These are phyloP conservation scores for Limosa lapponica DNA, from an alignment of 2,797 vertebrate species.

Conservation along the genomic window DNA sequence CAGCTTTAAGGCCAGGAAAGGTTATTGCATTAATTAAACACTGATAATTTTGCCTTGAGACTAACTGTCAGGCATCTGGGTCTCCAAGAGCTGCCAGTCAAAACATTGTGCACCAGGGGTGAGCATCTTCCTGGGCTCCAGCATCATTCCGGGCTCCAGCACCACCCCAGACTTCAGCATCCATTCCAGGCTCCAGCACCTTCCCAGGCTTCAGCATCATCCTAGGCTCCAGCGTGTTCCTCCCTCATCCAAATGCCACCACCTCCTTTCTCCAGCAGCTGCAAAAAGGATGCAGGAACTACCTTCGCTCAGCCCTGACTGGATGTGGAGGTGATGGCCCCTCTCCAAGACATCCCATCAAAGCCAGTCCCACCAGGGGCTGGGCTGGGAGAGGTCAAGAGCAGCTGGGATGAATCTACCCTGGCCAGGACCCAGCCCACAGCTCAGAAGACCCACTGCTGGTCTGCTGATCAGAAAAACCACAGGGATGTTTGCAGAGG, in stretches of 20 bases:
- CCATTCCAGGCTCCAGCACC: accelerated
- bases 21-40: background rate
- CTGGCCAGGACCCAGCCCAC: background rate
- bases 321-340: background rate
- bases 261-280: background rate
- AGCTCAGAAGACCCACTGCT: background rate
- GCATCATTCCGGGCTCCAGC: background rate
- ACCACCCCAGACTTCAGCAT: background rate
- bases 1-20: background rate
- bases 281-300: background rate
- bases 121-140: background rate
- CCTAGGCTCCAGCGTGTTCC: background rate
- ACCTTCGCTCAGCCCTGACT: background rate
- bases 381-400: background rate
- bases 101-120: background rate
- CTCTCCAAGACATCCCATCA: background rate
- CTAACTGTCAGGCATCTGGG: background rate
- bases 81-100: background rate
- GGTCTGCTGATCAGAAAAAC: background rate
- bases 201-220: background rate
- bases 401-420: background rate
- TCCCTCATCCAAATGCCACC: background rate
- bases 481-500: background rate
- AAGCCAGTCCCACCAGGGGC: background rate
- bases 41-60: background rate